Percentiles rank a stretch among this genome's conserved stretches.
phyloP scores from a whole-genome alignment of 2,888 invertebrate species.

The Axea sp. region DNA sequence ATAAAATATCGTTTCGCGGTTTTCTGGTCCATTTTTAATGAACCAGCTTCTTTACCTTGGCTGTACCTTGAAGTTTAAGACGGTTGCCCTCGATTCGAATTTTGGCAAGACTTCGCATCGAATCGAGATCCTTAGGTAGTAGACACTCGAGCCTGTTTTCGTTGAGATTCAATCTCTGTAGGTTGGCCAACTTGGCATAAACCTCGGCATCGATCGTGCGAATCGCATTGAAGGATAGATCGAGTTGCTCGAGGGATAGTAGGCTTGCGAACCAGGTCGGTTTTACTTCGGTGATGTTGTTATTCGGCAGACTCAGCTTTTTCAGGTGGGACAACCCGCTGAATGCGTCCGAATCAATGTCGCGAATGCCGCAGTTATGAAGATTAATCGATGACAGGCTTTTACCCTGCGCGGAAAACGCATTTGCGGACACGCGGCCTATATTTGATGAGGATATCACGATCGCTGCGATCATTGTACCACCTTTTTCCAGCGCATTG shows the following conservation, averaged over 20 bases:
- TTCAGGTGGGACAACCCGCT: conserved; percentile 60
- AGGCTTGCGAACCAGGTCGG: conserved; percentile 67
- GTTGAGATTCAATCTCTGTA: conserved; percentile 68
- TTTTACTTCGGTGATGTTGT: conserved; percentile 66
- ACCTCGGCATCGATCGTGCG: conserved; percentile 61
- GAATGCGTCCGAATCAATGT: conserved; percentile 67
- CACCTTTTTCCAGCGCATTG: conserved; percentile 52
- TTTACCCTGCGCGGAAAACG: conserved; percentile 63
- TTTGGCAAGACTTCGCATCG: conserved; percentile 68
- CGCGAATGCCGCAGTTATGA: conserved; percentile 66
- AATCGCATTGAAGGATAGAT: conserved; percentile 71
- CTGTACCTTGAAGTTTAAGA: conserved; percentile 68
- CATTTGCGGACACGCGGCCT: conserved; percentile 53
- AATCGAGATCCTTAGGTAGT: conserved; percentile 59
- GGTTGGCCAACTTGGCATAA: conserved; percentile 62
- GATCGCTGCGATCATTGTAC: conserved; percentile 57
- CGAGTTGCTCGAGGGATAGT: conserved; percentile 68
- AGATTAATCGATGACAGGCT: conserved; percentile 67
- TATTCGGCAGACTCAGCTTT: conserved; percentile 69
- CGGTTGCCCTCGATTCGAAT: conserved; percentile 71
- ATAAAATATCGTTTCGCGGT: no score
- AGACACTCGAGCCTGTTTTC: conserved; percentile 70
- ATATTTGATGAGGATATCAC: conserved; percentile 68
- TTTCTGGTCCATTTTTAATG: no score
- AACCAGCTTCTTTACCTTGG: conserved; percentile 71